Conservation (phyloP, 2,888 invertebrate genomes). For the Polyommatus icarus region DNA sequence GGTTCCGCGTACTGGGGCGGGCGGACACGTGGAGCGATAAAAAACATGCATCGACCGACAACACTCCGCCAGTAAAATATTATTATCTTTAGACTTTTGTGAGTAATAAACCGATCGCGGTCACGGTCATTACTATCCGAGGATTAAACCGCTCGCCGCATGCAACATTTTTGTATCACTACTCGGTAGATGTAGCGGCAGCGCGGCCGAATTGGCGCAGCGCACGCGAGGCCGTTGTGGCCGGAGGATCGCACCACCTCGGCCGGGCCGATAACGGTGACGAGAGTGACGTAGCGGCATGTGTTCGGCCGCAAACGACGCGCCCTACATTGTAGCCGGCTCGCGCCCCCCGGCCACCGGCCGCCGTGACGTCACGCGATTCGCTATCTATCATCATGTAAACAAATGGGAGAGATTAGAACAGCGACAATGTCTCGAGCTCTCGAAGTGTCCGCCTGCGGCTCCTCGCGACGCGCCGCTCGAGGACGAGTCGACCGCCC, state of each 20-base stretch:
- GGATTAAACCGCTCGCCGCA: neutral
- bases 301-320: neutral
- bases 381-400: neutral
- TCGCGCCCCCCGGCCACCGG: neutral
- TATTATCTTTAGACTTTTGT: neutral
- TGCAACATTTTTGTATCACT: neutral
- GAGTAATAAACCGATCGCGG: neutral
- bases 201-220: neutral
- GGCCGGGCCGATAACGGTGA: neutral
- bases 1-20: neutral
- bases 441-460: neutral
- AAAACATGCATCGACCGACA: neutral
- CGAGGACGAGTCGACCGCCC: neutral
- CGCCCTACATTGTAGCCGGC: neutral
- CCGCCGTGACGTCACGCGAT: constrained; percentile 2
- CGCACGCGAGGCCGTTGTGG: neutral
- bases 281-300: neutral
- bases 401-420: neutral
- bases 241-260: neutral
- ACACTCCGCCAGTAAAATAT: neutral
- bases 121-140: neutral
- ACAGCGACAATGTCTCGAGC: neutral
- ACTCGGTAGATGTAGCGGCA: neutral
- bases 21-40: constrained; percentile 22
- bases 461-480: neutral